These are phyloP conservation scores for Beris chalybata DNA, from an alignment of 2,888 invertebrate species.

Conservation along the genomic window DNA sequence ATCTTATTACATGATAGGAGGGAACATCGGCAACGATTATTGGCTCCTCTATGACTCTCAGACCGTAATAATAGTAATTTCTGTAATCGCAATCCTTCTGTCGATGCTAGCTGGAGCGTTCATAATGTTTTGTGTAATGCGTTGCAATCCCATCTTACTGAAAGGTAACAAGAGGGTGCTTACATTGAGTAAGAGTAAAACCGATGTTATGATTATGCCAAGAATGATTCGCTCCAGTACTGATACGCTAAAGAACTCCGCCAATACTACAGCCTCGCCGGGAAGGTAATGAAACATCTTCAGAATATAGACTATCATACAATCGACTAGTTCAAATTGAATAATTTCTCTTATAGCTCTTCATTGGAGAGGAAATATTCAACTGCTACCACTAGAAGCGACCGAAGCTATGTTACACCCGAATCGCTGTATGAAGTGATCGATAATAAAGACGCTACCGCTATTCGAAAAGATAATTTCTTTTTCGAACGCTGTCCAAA, in stretches of 20 bases:
- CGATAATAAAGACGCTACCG: conserved; percentile 10
- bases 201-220: no score
- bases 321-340: no score
- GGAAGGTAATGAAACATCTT: background rate
- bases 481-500: background rate
- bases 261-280: conserved; percentile 6
- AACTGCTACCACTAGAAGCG: conserved; percentile 8
- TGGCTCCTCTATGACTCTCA: conserved; percentile 45
- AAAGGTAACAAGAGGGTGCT: conserved; percentile 45
- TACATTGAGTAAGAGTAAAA: no score
- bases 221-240: background rate
- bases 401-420: conserved; percentile 11
- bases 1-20: conserved; percentile 45
- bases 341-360: no score
- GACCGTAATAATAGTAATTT: conserved; percentile 47
- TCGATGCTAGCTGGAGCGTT: conserved; percentile 46
- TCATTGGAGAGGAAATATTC: background rate
- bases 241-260: background rate
- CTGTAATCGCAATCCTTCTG: conserved; percentile 46
- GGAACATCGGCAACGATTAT: conserved; percentile 48
- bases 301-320: background rate
- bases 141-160: conserved; percentile 47
- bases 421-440: conserved; percentile 27
- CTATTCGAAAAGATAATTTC: background rate
- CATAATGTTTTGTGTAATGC: conserved; percentile 48